Conservation (phyloP, 2,888 invertebrate species). For the Cheilosia soror region DNA sequence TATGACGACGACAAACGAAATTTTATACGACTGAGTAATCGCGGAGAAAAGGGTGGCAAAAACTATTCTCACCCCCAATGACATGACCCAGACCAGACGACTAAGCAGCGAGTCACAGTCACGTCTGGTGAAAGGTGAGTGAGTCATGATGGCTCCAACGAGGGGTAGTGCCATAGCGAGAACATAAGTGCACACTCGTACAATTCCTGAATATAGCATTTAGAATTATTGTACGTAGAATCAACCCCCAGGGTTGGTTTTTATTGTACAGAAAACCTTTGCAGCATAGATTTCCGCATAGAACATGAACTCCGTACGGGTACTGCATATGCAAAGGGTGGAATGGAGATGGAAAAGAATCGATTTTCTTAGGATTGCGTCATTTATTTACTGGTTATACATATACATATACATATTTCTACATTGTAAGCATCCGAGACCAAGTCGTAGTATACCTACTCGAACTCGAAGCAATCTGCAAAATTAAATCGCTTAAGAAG, state of each 20-base stretch:
- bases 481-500: slow-evolving; percentile 20
- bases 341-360: slow-evolving; percentile 26
- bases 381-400: slow-evolving; percentile 46
- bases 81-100: slow-evolving; percentile 63
- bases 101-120: slow-evolving; percentile 27
- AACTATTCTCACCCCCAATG: not conserved
- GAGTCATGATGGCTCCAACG: slow-evolving; percentile 28
- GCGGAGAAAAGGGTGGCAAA: not conserved
- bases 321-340: slow-evolving; percentile 24
- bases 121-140: slow-evolving; percentile 44
- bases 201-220: not conserved
- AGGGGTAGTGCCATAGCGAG: slow-evolving; percentile 8
- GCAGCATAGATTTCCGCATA: slow-evolving; percentile 38
- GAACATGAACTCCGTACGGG: slow-evolving; percentile 9
- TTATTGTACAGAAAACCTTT: slow-evolving; percentile 28
- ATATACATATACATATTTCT: not conserved
- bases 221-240: not conserved
- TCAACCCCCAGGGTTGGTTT: slow-evolving; percentile 26
- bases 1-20: slow-evolving; percentile 6
- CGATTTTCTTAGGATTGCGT: slow-evolving; percentile 53
- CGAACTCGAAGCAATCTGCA: slow-evolving; percentile 38
- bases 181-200: slow-evolving; percentile 23
- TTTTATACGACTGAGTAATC: slow-evolving; percentile 36
- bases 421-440: too few relatives aligned
- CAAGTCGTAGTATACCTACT: too few relatives aligned